Evolutionary conservation across 2,888 invertebrate species (phyloP).

Genomic region (Gibbula magus): DNA sequence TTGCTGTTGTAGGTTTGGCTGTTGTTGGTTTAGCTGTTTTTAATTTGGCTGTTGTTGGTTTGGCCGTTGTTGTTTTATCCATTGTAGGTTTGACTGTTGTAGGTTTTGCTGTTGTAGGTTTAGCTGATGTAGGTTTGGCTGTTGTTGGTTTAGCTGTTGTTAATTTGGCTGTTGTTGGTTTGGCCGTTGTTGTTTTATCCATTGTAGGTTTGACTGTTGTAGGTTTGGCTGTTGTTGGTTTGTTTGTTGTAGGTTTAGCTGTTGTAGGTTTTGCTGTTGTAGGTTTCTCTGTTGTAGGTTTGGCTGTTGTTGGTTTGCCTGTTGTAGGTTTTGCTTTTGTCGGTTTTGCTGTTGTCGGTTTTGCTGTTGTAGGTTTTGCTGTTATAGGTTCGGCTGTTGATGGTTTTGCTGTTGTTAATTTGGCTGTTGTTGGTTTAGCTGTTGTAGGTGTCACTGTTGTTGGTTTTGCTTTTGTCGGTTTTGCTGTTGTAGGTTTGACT

Average conservation of each 20-base stretch:
- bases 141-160: neutral
- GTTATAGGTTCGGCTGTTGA: neutral
- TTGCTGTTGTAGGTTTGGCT: too few species aligned
- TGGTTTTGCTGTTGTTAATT: neutral
- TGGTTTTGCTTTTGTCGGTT: neutral
- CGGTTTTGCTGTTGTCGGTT: neutral
- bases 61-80: too few species aligned
- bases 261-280: neutral
- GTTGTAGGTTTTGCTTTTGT: neutral
- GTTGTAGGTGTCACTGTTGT: neutral
- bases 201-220: neutral
- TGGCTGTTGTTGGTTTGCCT: neutral
- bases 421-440: neutral
- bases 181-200: neutral
- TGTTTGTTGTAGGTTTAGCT: neutral
- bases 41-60: too few species aligned
- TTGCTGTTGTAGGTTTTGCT: neutral
- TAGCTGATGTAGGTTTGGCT: neutral
- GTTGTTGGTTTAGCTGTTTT: too few species aligned
- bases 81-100: too few species aligned
- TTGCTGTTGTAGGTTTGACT: neutral
- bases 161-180: neutral
- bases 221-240: neutral
- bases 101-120: neutral
- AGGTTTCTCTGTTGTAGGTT: neutral